Base-by-base conservation (phyloP, 92 coral and sea anemone genomes). In the Siderastrea siderea region DNA sequence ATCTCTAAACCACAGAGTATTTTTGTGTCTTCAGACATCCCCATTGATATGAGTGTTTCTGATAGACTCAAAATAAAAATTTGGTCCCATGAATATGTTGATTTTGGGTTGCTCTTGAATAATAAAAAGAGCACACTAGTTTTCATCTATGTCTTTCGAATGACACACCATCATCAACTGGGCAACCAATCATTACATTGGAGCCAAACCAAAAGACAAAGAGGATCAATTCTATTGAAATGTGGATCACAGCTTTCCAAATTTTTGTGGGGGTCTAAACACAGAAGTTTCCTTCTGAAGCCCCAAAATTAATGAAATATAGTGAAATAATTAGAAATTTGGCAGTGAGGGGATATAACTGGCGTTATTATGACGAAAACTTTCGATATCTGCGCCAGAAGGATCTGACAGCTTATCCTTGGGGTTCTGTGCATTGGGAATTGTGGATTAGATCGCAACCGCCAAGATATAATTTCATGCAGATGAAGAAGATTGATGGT, bases 241-340 rank as follows among this genome's bases (percentile, higher is more conserved):
- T 43, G 48, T 75, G 84, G 89, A n/a, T 61, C 68, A 44, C 60
- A 38, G 85, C 86, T 55, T 87, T 38, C 54, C 79, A 71, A 3
- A 58, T 79, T 2, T 87, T 87, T 79, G 75, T 87, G 11, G 66
- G 68, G 6, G 78, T 87, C 38, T 87, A 87, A 53, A 79, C 86
- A n/a, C 51, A 19, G 69, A 87, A 57, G 14, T 79, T 15, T 47
- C 79, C 80, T 44, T 11, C 4, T 44, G 90, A 87, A 65, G 77
- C 86, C 55, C 90, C 86, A 4, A 3, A 74, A 2, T 50, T 87
- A 11, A 79, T 87, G 80, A 87, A 79, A 19, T 87, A 79, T 58
- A 64, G 90, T 7, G 68, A 87, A 71, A 58, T 71, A 8, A 74
- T 79, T 47, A 71, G 66, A 16, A 86, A 87, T 63, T 79, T 87